Conservation (phyloP, 1,140 invertebrate species). For the Drosophila baimaii region DNA sequence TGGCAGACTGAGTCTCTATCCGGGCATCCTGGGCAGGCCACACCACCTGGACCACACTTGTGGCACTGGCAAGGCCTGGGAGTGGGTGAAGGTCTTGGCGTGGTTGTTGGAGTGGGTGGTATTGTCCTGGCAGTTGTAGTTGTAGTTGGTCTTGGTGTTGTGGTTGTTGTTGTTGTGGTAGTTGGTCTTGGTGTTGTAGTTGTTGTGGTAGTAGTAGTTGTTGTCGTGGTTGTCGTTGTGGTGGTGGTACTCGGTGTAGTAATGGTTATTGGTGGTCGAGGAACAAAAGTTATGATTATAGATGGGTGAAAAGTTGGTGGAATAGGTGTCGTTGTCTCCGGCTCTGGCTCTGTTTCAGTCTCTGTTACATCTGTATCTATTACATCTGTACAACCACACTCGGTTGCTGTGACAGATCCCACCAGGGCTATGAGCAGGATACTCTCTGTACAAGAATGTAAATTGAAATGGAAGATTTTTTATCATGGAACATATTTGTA, state of each 20-base stretch:
- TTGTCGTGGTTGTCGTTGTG: not conserved
- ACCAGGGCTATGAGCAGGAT: constrained; percentile 15
- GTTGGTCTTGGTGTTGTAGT: not conserved
- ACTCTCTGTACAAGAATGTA: not conserved
- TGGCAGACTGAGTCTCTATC: not conserved
- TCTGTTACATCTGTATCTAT: too few species aligned
- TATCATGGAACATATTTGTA: not conserved
- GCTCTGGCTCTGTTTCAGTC: not conserved
- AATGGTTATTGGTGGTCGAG: not conserved
- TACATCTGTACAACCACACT: too few species aligned
- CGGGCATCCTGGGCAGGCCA: not conserved
- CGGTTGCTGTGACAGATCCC: not conserved
- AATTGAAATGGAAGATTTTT: not conserved
- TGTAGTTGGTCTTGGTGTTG: not conserved
- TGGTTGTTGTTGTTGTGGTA: not conserved
- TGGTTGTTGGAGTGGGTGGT: not conserved
- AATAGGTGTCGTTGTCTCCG: not conserved
- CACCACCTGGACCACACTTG: constrained; percentile 15
- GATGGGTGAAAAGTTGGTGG: not conserved
- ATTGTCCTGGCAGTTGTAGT: not conserved
- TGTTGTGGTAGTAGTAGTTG: not conserved
- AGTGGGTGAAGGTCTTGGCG: not conserved
- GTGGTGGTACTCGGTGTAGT: not conserved
- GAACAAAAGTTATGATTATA: not conserved
- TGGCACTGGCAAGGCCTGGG: not conserved